Base-by-base conservation (phyloP, 2,113 vertebrate species). In the Dissostichus mawsoni region DNA sequence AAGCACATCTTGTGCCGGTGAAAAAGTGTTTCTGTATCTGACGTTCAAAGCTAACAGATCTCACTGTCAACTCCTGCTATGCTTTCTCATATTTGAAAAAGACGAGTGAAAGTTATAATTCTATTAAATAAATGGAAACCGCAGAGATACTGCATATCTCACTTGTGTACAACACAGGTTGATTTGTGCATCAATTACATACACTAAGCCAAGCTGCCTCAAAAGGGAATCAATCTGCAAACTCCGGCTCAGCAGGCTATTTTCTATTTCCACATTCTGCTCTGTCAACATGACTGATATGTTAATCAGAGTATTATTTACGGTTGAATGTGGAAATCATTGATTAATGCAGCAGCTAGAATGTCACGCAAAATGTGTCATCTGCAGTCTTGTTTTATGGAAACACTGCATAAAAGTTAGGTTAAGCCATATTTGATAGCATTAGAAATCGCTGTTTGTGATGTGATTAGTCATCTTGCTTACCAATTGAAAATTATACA, bases 291-390 rank as follows among this genome's bases (percentile, higher is more conserved):
- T 82, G 87, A 88, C 83, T 83, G 84, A 90, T 84, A 81, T 84
- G 74, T 84, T 85, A 88, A 90, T 88, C 78, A 86, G 55, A 84
- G 36, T 72, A 68, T 89, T 90, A 87, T 90, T 89, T 80, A 77
- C 67, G 56, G 77, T 68, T 87, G 64, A 83, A 83, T 51, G 25
- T 81, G 80, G 69, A 86, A 88, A 79, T 77, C 52, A 48, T 79
- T 79, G 70, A 79, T 89, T 69, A 66, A 82, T 70, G 64, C 68
- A 76, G 87, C 73, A 69, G 70, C 72, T 47, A 50, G 58, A 74
- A 81, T 51, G 79, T 48, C 69, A 69, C 65, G 67, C 50, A 70
- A 81, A 83, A 62, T 72, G 23, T 76, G 61, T 76, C 70, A 82
- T 80, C 56, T 64, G 67, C 66, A 18, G 77, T 53, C 61, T 74